Percentiles rank a stretch among this genome's conserved stretches.
These are phyloP conservation scores for Poeciliopsis occidentalis DNA, from an alignment of 2,113 vertebrate species.

Conservation along the genomic window DNA sequence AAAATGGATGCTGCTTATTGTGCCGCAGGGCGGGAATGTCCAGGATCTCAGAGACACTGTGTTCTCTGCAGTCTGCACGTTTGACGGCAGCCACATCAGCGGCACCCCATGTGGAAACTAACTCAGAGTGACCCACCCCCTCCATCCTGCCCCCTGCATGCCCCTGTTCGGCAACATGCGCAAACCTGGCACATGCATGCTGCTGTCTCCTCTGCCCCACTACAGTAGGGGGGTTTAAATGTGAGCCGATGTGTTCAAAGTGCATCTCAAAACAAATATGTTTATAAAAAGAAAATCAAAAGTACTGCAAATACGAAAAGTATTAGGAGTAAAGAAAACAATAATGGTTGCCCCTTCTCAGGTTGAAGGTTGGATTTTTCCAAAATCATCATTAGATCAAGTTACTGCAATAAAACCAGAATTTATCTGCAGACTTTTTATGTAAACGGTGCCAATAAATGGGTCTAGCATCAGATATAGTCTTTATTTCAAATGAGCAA, in stretches of 20 bases:
- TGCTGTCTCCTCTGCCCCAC: conserved; percentile 9
- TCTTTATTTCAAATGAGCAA: background rate
- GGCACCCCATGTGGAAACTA: conserved; percentile 6
- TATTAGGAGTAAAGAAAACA: no score
- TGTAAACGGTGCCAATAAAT: background rate
- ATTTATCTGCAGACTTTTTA: no score
- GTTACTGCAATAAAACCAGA: no score
- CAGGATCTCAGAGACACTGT: conserved; percentile 23
- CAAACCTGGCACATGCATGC: conserved; percentile 43
- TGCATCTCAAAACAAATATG: background rate
- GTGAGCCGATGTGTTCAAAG: background rate
- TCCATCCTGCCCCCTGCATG: conserved; percentile 10
- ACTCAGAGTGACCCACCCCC: conserved; percentile 18
- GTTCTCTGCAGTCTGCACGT: conserved; percentile 47
- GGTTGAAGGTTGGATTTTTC: no score
- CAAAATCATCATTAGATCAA: no score
- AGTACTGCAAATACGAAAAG: background rate
- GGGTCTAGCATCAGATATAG: background rate
- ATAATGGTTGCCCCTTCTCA: no score
- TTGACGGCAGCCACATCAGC: conserved; percentile 36
- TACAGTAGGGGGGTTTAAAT: background rate
- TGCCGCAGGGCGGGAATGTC: conserved; percentile 5
- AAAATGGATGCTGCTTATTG: conserved; percentile 18
- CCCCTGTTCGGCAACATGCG: conserved; percentile 29
- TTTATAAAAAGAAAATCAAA: background rate